These are phyloP conservation scores for Ptilorrhoa leucosticta DNA, from an alignment of 2,113 vertebrate species.

Conservation along the genomic window DNA sequence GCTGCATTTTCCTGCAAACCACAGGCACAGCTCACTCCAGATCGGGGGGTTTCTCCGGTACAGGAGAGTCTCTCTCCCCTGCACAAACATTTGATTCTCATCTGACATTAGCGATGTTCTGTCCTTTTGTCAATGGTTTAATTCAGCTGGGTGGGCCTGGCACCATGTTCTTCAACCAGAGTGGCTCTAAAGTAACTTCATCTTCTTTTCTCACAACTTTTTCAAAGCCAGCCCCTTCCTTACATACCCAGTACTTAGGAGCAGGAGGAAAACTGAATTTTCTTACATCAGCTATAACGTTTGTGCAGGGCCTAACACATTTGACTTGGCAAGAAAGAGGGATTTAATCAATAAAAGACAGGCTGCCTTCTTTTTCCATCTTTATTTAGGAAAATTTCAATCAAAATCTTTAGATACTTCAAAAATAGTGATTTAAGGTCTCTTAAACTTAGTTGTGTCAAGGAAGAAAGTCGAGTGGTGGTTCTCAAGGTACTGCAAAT, in stretches of 20 bases:
- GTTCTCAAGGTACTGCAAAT: background rate
- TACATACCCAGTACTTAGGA: background rate
- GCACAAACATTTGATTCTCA: background rate
- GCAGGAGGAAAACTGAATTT: background rate
- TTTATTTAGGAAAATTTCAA: conserved; percentile 7
- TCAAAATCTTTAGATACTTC: background rate
- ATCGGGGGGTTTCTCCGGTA: background rate
- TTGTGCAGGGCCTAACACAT: background rate
- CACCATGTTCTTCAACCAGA: background rate
- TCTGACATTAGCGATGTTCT: background rate
- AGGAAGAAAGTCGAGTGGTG: background rate
- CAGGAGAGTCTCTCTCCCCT: background rate
- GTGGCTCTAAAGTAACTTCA: background rate
- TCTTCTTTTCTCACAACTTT: background rate
- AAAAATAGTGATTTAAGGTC: background rate
- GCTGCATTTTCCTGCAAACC: background rate
- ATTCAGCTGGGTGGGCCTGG: background rate
- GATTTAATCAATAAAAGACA: background rate
- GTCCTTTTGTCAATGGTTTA: background rate
- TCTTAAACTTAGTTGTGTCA: background rate
- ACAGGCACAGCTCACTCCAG: background rate
- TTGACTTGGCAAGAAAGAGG: background rate
- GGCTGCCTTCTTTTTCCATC: background rate
- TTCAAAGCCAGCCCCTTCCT: background rate
- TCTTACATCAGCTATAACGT: background rate